These are phyloP conservation scores for Lethrus apterus DNA, from an alignment of 1,140 invertebrate species.

Conservation along the genomic window DNA sequence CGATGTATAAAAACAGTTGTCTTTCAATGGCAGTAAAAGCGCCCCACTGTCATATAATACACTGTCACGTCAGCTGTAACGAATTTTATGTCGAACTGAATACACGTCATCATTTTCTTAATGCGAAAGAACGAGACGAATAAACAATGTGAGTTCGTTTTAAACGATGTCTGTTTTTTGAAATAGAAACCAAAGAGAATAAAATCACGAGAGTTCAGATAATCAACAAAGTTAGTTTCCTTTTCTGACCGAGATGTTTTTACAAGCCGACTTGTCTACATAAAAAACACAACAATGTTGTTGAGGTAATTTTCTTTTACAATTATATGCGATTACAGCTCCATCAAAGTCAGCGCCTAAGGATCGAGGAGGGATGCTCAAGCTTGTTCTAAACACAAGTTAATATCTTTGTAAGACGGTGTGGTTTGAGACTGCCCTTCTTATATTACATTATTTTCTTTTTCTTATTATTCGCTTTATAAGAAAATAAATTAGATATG, in stretches of 20 bases:
- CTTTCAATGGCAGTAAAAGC: constrained; percentile 25
- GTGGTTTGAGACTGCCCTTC: constrained; percentile 16
- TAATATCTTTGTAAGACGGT: constrained; percentile 29
- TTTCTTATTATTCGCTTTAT: background rate
- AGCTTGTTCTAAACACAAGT: constrained; percentile 22
- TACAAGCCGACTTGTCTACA: constrained; percentile 30
- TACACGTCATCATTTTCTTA: constrained; percentile 9
- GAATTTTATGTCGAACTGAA: constrained; percentile 13
- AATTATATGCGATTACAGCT: constrained; percentile 35
- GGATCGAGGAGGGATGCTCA: constrained; percentile 8
- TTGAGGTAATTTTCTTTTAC: constrained; percentile 34
- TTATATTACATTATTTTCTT: background rate
- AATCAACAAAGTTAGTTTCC: constrained; percentile 33
- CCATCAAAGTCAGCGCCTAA: constrained; percentile 26
- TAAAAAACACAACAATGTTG: constrained; percentile 36
- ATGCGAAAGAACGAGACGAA: constrained; percentile 7
- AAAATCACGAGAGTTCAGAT: no score
- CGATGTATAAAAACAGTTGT: constrained; percentile 28
- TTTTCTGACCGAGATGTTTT: constrained; percentile 28
- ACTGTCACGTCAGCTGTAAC: constrained; percentile 23
- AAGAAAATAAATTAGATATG: no score
- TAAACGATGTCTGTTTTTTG: no score
- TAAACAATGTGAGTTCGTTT: no score
- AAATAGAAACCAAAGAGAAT: constrained; percentile 12
- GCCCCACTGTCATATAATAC: constrained; percentile 21